A percentile compares a stretch with the other conserved stretches of the same genome.
These are phyloP conservation scores for Coilia nasus DNA, from an alignment of 2,797 vertebrate species.

Conservation along the genomic window DNA sequence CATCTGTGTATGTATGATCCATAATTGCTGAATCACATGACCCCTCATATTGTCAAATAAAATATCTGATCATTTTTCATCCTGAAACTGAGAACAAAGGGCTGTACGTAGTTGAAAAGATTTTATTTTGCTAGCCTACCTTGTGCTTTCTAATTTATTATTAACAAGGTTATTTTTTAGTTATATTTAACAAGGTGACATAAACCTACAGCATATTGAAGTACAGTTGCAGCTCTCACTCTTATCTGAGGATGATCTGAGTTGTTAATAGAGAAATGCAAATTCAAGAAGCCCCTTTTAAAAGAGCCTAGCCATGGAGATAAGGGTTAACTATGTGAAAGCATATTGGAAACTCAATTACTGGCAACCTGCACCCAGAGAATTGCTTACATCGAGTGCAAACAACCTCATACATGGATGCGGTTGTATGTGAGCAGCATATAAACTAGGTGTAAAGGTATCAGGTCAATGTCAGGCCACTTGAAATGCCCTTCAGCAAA, in stretches of 20 bases:
- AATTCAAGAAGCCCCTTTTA: background rate
- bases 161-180: too few relatives aligned
- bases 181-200: too few relatives aligned
- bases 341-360: background rate
- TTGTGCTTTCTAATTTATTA: too few relatives aligned
- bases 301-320: background rate
- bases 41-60: too few relatives aligned
- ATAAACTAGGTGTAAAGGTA: background rate
- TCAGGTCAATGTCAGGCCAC: background rate
- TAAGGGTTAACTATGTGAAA: background rate
- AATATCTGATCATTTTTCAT: too few relatives aligned
- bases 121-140: too few relatives aligned
- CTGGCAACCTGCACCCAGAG: background rate
- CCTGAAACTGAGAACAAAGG: too few relatives aligned
- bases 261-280: background rate
- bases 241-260: background rate
- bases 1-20: too few relatives aligned
- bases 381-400: slow-evolving; percentile 3
- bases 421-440: background rate
- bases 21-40: background rate
- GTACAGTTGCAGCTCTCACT: background rate
- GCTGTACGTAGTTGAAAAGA: too few relatives aligned
- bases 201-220: too few relatives aligned
- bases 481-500: background rate
- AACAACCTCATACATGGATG: background rate